phyloP scores from a whole-genome alignment of 2,113 vertebrate genomes.

The Phasianus colchicus region DNA sequence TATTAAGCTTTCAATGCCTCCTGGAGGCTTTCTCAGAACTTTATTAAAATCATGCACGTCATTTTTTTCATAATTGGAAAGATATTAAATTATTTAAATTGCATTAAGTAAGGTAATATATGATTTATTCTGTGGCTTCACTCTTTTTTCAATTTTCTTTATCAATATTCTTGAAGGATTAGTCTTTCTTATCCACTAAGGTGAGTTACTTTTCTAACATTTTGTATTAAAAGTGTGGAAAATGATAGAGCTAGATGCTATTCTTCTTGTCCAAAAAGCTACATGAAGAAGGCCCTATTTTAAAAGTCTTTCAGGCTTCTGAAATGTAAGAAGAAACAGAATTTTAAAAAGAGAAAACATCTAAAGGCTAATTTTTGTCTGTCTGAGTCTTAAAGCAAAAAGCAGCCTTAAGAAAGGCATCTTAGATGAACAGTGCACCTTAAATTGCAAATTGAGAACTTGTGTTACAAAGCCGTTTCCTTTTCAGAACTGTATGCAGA shows the following conservation, averaged over 20 bases:
- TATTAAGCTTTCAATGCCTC: not conserved
- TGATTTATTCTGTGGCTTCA: not conserved
- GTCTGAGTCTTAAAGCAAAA: constrained; percentile 56
- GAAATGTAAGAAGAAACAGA: constrained; percentile 58
- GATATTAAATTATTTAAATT: not conserved
- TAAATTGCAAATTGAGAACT: constrained; percentile 68
- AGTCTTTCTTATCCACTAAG: constrained; percentile 2
- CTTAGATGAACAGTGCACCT: constrained; percentile 60
- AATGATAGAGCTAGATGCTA: not conserved
- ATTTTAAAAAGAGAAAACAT: constrained; percentile 59
- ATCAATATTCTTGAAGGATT: constrained; percentile 22
- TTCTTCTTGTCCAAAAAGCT: constrained; percentile 36
- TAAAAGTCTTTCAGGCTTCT: constrained; percentile 20
- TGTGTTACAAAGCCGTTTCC: constrained; percentile 56
- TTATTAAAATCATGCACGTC: not conserved
- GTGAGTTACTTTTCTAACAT: constrained; percentile 26
- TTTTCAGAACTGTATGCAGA: constrained; percentile 41
- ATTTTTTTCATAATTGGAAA: constrained; percentile 14
- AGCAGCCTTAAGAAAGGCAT: constrained; percentile 58
- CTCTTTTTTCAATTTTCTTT: constrained; percentile 9
- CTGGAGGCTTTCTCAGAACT: not conserved
- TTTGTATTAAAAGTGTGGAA: constrained; percentile 3
- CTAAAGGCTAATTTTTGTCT: constrained; percentile 65
- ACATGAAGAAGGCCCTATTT: constrained; percentile 17
- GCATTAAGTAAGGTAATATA: not conserved